Evolutionary conservation across 2,888 invertebrate genomes (phyloP), one percentile per base, ranked within the genome.

Genomic region (Epinotia bilunana): DNA sequence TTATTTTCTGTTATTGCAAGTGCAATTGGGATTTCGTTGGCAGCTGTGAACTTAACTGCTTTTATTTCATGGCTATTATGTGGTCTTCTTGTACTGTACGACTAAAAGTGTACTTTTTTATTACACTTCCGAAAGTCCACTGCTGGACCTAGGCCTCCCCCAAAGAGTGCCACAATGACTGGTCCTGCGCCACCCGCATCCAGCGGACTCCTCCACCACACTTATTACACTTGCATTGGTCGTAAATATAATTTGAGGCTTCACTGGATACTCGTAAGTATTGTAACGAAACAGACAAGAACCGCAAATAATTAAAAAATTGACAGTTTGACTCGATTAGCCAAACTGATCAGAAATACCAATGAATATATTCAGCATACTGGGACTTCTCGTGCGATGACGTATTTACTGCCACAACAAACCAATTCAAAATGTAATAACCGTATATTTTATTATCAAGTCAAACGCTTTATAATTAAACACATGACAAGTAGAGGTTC

Each of bases 391-490:
- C 49, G 49, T 49, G 5, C 49, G 20, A 13, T 46, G 46, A 53
- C n/a, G 20, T 39, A n/a, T 11, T 53, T 9, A 33, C 23, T 57
- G 13, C 20, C 33, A 20, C 39, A 55, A 39, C 39, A 57, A 6
- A n/a, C 33, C 16, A 28, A 67, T 39, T 39, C 16, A 20, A 53
- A 67, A 39, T 16, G 20, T 43, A 39, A 57, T 39, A 68, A 57
- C 18, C 43, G 11, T 68, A 23, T n/a, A 58, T n/a, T n/a, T n/a
- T n/a, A n/a, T 68, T 57, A 58, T 11, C 3, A 53, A 39, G 49
- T 43, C 13, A 55, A 67, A 57, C 13, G 18, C 16, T 39, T 49
- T 68, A 57, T 68, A 68, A 68, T 68, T 43, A 68, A 68, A 43
- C 1, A 28, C 60, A 39, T 68, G 43, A 28, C n/a, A 60, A 12